Conservation (phyloP, 2,888 invertebrate genomes). For the Phyllotreta cruciferae region DNA sequence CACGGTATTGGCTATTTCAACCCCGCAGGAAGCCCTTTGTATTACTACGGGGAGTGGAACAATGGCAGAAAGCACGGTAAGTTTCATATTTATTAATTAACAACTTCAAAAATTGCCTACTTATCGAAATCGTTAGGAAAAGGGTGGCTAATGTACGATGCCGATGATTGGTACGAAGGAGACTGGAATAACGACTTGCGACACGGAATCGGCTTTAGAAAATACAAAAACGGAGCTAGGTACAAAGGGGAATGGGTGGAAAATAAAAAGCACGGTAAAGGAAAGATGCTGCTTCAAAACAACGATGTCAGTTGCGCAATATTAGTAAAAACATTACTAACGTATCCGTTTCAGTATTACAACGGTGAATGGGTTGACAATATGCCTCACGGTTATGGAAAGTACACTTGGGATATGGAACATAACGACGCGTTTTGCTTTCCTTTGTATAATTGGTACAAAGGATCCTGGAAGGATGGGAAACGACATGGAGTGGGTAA, state of each 20-base stretch:
- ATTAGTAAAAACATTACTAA: neutral
- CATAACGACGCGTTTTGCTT: conserved; percentile 64
- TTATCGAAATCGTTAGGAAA: conserved; percentile 42
- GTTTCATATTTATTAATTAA: conserved; percentile 5
- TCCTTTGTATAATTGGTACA: conserved; percentile 63
- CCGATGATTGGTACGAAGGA: conserved; percentile 59
- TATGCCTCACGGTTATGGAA: conserved; percentile 66
- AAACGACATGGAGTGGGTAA: conserved; percentile 47
- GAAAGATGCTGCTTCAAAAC: conserved; percentile 68
- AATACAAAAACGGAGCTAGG: conserved; percentile 63
- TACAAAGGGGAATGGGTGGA: conserved; percentile 67
- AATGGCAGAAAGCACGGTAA: conserved; percentile 57
- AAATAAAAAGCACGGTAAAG: conserved; percentile 64
- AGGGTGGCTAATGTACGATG: conserved; percentile 56
- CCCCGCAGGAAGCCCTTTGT: conserved; percentile 44
- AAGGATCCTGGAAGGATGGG: conserved; percentile 66
- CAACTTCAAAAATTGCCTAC: neutral
- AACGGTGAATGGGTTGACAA: conserved; percentile 67
- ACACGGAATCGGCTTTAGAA: conserved; percentile 65
- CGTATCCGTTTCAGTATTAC: conserved; percentile 61
- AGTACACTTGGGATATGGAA: conserved; percentile 66
- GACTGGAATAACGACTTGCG: conserved; percentile 57
- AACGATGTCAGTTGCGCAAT: conserved; percentile 61
- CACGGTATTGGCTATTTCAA: conserved; percentile 58
- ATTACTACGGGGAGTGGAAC: conserved; percentile 60